phyloP scores from a whole-genome alignment of 2,888 invertebrate species.

The Yponomeuta malinellus region DNA sequence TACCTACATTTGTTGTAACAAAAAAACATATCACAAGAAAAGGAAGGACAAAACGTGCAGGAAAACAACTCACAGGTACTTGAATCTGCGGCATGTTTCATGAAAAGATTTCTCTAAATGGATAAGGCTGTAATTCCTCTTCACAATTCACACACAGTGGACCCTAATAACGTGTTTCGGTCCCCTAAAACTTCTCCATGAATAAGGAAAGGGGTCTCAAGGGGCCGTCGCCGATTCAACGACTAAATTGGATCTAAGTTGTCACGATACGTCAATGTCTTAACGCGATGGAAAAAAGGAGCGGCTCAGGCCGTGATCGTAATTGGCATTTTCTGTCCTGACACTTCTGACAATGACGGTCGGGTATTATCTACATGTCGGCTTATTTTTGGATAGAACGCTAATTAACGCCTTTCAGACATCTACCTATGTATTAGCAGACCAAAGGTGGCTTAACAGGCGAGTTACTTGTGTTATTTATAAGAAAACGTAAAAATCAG shows the following conservation, averaged over 20 bases:
- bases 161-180: conserved; percentile 26
- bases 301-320: conserved; percentile 1
- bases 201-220: conserved; percentile 53
- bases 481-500: too few species aligned
- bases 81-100: too few species aligned
- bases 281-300: conserved; percentile 21
- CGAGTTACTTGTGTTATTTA: too few species aligned
- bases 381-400: background rate
- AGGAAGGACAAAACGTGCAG: too few species aligned
- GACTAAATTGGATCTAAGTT: conserved; percentile 62
- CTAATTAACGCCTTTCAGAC: background rate
- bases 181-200: conserved; percentile 53
- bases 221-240: conserved; percentile 58
- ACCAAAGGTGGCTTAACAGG: too few species aligned
- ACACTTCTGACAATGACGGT: conserved; percentile 5
- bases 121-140: background rate
- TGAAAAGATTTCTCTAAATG: too few species aligned
- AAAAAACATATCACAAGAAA: too few species aligned
- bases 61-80: too few species aligned
- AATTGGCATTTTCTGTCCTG: conserved; percentile 13
- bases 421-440: background rate
- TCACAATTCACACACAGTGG: background rate
- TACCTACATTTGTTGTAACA: too few species aligned
- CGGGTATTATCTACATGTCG: background rate
- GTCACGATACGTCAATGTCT: conserved; percentile 50